Evolutionary conservation across 2,113 vertebrate species (phyloP).

Genomic region (Acanthochromis polyacanthus): DNA sequence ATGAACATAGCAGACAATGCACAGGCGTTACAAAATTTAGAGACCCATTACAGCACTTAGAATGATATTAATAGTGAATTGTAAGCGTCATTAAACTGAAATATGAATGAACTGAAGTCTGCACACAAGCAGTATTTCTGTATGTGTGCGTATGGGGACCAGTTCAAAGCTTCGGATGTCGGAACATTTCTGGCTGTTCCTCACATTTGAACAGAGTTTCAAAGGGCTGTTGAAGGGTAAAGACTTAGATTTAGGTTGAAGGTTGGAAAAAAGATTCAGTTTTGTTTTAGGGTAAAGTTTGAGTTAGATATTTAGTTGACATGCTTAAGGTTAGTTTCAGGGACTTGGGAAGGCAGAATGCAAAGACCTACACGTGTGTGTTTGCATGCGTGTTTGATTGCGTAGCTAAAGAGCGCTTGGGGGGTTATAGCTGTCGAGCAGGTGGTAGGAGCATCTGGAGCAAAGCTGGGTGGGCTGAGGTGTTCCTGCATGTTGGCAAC

Average conservation of each 20-base stretch:
- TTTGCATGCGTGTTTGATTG: background rate
- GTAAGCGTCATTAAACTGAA: slow-evolving; percentile 44
- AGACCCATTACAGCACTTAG: slow-evolving; percentile 28
- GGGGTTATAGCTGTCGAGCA: slow-evolving; percentile 32
- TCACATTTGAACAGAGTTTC: too few relatives aligned
- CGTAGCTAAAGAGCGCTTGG: background rate
- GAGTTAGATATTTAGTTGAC: too few relatives aligned
- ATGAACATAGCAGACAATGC: background rate
- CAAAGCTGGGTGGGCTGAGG: slow-evolving; percentile 25
- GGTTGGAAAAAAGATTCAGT: too few relatives aligned
- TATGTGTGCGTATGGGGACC: too few relatives aligned
- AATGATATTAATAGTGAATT: slow-evolving; percentile 17
- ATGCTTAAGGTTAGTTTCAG: too few relatives aligned
- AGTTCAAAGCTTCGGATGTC: too few relatives aligned
- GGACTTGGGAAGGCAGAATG: too few relatives aligned
- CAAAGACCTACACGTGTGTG: background rate
- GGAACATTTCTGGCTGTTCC: too few relatives aligned
- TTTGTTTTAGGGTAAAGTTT: too few relatives aligned
- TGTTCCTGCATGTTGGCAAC: slow-evolving; percentile 2
- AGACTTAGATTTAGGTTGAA: too few relatives aligned
- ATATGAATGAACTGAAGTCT: slow-evolving; percentile 28
- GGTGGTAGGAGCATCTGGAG: slow-evolving; percentile 53
- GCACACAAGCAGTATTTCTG: background rate
- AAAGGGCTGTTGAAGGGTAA: too few relatives aligned
- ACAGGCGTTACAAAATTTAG: background rate